phyloP scores from a whole-genome alignment of 2,888 invertebrate genomes.

The Phragmatobia fuliginosa region DNA sequence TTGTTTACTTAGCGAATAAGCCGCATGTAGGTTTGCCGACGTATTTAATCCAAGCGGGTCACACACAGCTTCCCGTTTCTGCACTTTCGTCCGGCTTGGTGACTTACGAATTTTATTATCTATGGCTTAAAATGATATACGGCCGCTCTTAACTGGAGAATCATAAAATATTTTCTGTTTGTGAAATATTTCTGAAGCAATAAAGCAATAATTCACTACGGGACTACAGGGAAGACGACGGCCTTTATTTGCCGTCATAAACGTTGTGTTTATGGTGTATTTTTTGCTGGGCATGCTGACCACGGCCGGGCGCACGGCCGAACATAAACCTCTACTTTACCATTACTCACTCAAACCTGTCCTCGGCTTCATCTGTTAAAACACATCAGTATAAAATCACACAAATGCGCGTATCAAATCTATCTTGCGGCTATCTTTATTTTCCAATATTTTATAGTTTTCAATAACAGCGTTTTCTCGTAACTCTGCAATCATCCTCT shows the following conservation, averaged over 20 bases:
- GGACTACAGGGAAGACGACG: conserved; percentile 84
- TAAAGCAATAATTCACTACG: conserved; percentile 87
- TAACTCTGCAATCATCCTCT: conserved; percentile 36
- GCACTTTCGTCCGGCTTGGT: conserved; percentile 79
- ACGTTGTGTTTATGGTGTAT: conserved; percentile 84
- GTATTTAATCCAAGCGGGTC: conserved; percentile 46
- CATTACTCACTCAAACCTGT: conserved; percentile 72
- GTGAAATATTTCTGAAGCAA: conserved; percentile 87
- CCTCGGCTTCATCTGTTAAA: conserved; percentile 52
- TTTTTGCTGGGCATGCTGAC: conserved; percentile 69
- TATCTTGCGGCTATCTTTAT: conserved; percentile 44
- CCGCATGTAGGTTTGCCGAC: conserved; percentile 15
- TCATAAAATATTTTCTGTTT: conserved; percentile 87
- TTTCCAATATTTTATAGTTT: conserved; percentile 48
- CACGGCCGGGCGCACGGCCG: conserved; percentile 63
- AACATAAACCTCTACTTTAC: conserved; percentile 76
- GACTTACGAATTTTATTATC: conserved; percentile 86
- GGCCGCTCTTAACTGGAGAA: conserved; percentile 84
- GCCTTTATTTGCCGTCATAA: conserved; percentile 86
- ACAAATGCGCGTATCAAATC: conserved; percentile 37
- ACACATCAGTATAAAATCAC: conserved; percentile 32
- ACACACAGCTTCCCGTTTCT: conserved; percentile 56
- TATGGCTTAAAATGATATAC: conserved; percentile 87
- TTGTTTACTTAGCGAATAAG: conserved; percentile 19
- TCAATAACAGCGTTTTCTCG: conserved; percentile 44